Conservation (phyloP, 2,797 vertebrate genomes). For the Sebastes variabilis region DNA sequence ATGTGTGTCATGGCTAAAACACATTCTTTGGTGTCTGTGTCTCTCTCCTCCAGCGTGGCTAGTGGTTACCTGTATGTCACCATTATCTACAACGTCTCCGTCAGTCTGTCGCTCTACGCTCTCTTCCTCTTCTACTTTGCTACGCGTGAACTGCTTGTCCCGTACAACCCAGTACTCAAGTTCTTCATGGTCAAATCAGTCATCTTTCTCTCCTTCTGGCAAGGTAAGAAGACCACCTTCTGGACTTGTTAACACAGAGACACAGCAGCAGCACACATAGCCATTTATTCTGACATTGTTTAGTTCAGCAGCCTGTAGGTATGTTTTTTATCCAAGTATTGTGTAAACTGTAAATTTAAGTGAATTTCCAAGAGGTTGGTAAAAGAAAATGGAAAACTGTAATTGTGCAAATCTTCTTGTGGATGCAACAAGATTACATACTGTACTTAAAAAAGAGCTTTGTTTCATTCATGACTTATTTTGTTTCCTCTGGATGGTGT, state of each 20-base stretch:
- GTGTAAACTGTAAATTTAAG: background rate
- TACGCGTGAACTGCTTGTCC: slow-evolving; percentile 93
- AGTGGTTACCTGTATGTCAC: slow-evolving; percentile 97
- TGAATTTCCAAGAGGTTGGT: background rate
- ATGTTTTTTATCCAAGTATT: background rate
- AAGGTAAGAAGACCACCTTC: slow-evolving; percentile 56
- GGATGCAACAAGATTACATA: background rate
- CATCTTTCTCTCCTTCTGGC: slow-evolving; percentile 96
- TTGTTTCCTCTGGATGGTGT: background rate
- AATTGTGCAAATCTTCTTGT: background rate
- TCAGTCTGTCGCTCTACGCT: slow-evolving; percentile 96
- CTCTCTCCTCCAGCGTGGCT: slow-evolving; percentile 84
- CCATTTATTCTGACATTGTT: background rate
- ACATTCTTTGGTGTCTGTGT: background rate
- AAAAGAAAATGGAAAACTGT: background rate
- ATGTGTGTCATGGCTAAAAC: background rate
- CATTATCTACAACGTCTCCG: slow-evolving; percentile 98
- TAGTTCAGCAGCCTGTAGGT: background rate
- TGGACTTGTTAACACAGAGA: background rate
- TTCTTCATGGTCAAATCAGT: slow-evolving; percentile 99
- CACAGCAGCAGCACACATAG: background rate
- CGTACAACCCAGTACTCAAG: slow-evolving; percentile 97
- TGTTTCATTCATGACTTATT: background rate
- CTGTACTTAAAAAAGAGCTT: background rate
- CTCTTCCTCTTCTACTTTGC: slow-evolving; percentile 99